Conservation (phyloP, 2,797 vertebrate genomes). For the Lacerta viridis region DNA sequence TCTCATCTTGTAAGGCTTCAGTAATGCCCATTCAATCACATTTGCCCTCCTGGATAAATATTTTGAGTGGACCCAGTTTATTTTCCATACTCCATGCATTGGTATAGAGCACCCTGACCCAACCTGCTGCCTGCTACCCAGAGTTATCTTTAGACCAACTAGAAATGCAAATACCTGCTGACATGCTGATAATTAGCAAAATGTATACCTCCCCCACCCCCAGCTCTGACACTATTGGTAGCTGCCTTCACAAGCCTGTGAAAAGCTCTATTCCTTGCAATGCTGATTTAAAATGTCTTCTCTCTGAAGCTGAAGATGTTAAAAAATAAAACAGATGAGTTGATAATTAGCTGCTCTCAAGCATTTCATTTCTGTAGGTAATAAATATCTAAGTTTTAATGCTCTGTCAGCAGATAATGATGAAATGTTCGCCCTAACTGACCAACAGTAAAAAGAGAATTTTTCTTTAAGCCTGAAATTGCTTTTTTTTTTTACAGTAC, state of each 20-base stretch:
- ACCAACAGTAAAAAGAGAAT: slow-evolving; percentile 11
- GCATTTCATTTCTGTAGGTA: slow-evolving; percentile 51
- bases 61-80: too few relatives aligned
- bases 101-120: too few relatives aligned
- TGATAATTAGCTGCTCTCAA: slow-evolving; percentile 61
- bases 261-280: slow-evolving; percentile 18
- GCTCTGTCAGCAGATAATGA: slow-evolving; percentile 54
- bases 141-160: not conserved
- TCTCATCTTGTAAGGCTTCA: too few relatives aligned
- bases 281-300: slow-evolving; percentile 16
- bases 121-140: not conserved
- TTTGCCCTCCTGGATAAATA: too few relatives aligned
- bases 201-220: not conserved
- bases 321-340: slow-evolving; percentile 53
- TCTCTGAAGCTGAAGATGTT: slow-evolving; percentile 37
- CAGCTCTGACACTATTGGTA: rapidly evolving
- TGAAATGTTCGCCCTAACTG: slow-evolving; percentile 57
- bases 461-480: not conserved
- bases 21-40: too few relatives aligned
- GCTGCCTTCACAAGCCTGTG: not conserved
- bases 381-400: slow-evolving; percentile 62
- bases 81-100: too few relatives aligned
- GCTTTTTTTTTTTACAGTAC: not conserved
- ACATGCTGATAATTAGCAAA: rapidly evolving
- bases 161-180: not conserved